Base-by-base conservation (phyloP, 2,797 vertebrate genomes). In the Sebastes cheni region DNA sequence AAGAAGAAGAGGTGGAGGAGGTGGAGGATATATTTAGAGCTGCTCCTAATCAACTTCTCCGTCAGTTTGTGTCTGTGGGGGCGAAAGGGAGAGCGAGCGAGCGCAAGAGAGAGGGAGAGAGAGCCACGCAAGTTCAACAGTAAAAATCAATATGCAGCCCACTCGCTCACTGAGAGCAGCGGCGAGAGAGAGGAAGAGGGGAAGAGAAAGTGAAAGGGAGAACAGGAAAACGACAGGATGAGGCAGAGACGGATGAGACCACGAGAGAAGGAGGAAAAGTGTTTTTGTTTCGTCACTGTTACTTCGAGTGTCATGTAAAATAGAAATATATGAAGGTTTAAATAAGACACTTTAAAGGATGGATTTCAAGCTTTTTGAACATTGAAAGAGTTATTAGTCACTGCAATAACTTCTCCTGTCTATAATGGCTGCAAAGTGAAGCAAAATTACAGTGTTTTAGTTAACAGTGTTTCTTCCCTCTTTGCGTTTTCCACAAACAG, bases 1-100 rank as follows among this genome's bases (percentile, higher is more conserved):
- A 75, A 7, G 70, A 73, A 68, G 82, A 69, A 66, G 89, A 72
- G 75, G 91, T 70, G 79, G 83, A 39, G 78, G 89, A 83, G 86
- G 91, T 69, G 89, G 89, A 84, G 90, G 93, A 91, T 95, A 94
- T 92, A 95, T 95, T 94, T 95, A 94, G 92, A 94, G 92, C 90
- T 69, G 93, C 87, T 88, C 85, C 93, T 95, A 94, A 94, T 94
- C 94, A 95, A 95, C 93, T 94, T 93, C 91, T 94, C 88, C 89
- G 89, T 91, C 91, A 80, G 91, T 88, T 90, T 93, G 89, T 92
- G 92, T 94, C 91, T 92, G 91, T 91, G 92, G 90, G 91, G 91
- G 92, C 85, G 90, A 88, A 58, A 76, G 84, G 32, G 81, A 82
- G 91, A 85, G 82, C 20, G 72, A 42, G 86, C 27, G 83, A 52